Conservation (phyloP, 2,113 vertebrate genomes). For the Hipposideros armiger region DNA sequence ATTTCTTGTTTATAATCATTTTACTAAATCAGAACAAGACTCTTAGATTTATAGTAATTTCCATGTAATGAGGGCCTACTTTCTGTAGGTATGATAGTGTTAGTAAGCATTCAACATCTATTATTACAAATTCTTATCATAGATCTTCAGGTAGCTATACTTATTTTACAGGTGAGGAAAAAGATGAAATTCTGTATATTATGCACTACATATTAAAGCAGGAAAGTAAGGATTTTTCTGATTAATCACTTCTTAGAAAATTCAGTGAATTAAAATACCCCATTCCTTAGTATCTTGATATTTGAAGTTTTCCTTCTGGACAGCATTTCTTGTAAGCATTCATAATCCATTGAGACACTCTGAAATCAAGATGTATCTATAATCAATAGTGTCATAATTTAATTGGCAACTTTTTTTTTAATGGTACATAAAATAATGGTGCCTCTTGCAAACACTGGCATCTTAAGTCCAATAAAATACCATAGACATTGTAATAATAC, state of each 20-base stretch:
- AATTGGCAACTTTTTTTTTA: constrained; percentile 25
- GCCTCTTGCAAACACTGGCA: neutral
- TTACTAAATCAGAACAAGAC: neutral
- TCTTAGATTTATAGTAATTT: constrained; percentile 51
- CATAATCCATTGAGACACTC: neutral
- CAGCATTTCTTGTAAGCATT: constrained; percentile 32
- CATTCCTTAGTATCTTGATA: constrained; percentile 42
- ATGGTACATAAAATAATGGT: constrained; percentile 1
- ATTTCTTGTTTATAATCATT: constrained; percentile 55
- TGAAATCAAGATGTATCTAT: constrained; percentile 1
- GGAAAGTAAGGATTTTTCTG: constrained; percentile 64
- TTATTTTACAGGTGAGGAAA: constrained; percentile 52
- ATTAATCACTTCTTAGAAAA: constrained; percentile 51
- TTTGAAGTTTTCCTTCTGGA: constrained; percentile 5
- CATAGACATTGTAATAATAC: neutral
- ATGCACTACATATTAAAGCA: constrained; percentile 45
- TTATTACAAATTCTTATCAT: constrained; percentile 51
- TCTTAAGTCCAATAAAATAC: constrained; percentile 25
- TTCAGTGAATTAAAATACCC: constrained; percentile 8
- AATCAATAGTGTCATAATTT: neutral
- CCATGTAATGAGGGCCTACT: neutral
- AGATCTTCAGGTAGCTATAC: constrained; percentile 46
- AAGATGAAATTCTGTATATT: constrained; percentile 53
- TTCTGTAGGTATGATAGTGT: neutral
- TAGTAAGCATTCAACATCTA: constrained; percentile 31